Base-by-base conservation (phyloP, 2,888 invertebrate genomes). In the Pristionchus japonicus region DNA sequence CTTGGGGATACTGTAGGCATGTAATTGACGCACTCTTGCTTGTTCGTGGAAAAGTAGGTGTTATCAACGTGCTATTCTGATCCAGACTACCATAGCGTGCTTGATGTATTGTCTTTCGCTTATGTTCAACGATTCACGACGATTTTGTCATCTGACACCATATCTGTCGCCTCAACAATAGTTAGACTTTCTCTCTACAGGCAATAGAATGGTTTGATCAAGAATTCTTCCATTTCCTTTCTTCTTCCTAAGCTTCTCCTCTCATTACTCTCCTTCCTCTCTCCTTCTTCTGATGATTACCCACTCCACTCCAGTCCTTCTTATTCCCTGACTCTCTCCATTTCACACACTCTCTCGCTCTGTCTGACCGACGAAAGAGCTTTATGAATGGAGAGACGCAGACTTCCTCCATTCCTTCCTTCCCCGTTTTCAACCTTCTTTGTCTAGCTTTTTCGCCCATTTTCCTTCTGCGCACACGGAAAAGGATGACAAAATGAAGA, bases 381-480 rank as follows among this genome's bases (percentile, higher is more conserved):
- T 52, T 52, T 52, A 23, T 52, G 20, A 20, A 52, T 9, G 20
- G 17, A 20, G 52, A 15, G 49, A 3, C 52, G 20, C 52, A 20
- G n/a, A n/a, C 52, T 52, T 49, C 17, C 49, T 49, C 43, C 49
- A 17, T 82, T 49, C 47, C 37, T 17, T 77, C 40, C n/a, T 77
- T 17, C 15, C 27, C 70, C 70, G 17, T 37, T 31, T 31, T 64
- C 20, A 15, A 23, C 23, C 40, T 74, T 23, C 74, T 74, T 74
- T 74, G 40, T 74, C 74, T 74, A 27, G 17, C 70, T 34, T 34
- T 74, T n/a, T 80, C 47, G 17, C 80, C 80, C 43, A 11, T n/a
- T 52, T 23, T 83, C 82, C 52, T 83, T 34, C 82, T 83, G 82
- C 31, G 34, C 34, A 83, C 82, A 52, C 82, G 52, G 34, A 83